phyloP scores from a whole-genome alignment of 2,888 invertebrate species.

The Augiades crinisus region DNA sequence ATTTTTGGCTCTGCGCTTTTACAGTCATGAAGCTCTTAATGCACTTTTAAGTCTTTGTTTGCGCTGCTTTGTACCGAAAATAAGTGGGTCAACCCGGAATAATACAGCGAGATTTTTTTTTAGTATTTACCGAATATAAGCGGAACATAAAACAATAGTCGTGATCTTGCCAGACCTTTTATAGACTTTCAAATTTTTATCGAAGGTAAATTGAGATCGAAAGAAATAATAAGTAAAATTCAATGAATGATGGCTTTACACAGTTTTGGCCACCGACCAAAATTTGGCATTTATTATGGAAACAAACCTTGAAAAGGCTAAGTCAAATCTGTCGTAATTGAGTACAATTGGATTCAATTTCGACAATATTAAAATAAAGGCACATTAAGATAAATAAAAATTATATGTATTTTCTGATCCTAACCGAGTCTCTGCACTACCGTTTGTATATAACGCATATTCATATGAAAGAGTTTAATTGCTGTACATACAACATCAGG shows the following conservation, averaged over 20 bases:
- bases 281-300: too few relatives aligned
- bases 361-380: background rate
- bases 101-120: constrained; percentile 1
- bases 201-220: background rate
- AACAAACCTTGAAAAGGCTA: too few relatives aligned
- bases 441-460: constrained; percentile 39
- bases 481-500: constrained; percentile 43
- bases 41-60: constrained; percentile 21
- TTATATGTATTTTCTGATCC: constrained; percentile 3
- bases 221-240: background rate
- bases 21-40: constrained; percentile 21
- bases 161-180: background rate
- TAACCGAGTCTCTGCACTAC: constrained; percentile 30
- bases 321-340: too few relatives aligned
- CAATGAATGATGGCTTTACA: too few relatives aligned
- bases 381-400: constrained; percentile 9
- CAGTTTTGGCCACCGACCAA: too few relatives aligned
- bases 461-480: constrained; percentile 40
- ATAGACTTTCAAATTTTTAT: too few relatives aligned
- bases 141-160: background rate
- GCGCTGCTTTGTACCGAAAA: constrained; percentile 4
- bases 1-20: constrained; percentile 7
- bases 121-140: constrained; percentile 2
- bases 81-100: constrained; percentile 13
- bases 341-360: too few relatives aligned